phyloP scores from a whole-genome alignment of 2,113 vertebrate genomes.

The Pungitius pungitius region DNA sequence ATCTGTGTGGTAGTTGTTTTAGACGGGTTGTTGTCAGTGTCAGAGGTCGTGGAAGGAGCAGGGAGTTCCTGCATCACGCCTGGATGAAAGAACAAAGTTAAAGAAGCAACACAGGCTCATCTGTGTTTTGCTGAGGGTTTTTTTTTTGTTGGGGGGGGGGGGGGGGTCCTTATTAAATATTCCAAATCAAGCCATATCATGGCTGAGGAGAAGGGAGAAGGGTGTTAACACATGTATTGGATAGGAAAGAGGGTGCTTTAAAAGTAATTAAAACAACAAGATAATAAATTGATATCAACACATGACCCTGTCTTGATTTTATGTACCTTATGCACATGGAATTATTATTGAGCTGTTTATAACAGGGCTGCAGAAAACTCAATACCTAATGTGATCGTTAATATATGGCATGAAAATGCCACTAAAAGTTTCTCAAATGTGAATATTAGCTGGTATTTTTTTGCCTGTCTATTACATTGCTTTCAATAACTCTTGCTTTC shows the following conservation, averaged over 20 bases:
- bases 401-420: neutral
- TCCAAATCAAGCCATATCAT: slow-evolving; percentile 64
- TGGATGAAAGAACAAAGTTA: slow-evolving; percentile 19
- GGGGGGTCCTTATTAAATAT: slow-evolving; percentile 58
- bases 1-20: slow-evolving; percentile 54
- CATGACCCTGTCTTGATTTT: slow-evolving; percentile 57
- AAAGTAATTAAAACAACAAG: slow-evolving; percentile 74
- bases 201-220: slow-evolving; percentile 55
- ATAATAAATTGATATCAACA: slow-evolving; percentile 84
- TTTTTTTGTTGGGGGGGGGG: slow-evolving; percentile 15
- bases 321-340: slow-evolving; percentile 6
- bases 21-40: slow-evolving; percentile 44
- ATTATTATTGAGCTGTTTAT: neutral
- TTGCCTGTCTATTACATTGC: neutral
- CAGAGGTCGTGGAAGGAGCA: slow-evolving; percentile 17
- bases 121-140: slow-evolving; percentile 46
- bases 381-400: neutral
- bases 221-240: slow-evolving; percentile 62
- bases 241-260: slow-evolving; percentile 70
- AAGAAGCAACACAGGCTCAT: slow-evolving; percentile 28
- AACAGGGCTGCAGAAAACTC: neutral
- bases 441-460: neutral
- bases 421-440: neutral
- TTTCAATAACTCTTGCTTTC: neutral
- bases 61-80: slow-evolving; percentile 21